Evolutionary conservation across 2,113 vertebrate genomes (phyloP), one percentile per base, ranked within the genome.

Genomic region (Cebus imitator): DNA sequence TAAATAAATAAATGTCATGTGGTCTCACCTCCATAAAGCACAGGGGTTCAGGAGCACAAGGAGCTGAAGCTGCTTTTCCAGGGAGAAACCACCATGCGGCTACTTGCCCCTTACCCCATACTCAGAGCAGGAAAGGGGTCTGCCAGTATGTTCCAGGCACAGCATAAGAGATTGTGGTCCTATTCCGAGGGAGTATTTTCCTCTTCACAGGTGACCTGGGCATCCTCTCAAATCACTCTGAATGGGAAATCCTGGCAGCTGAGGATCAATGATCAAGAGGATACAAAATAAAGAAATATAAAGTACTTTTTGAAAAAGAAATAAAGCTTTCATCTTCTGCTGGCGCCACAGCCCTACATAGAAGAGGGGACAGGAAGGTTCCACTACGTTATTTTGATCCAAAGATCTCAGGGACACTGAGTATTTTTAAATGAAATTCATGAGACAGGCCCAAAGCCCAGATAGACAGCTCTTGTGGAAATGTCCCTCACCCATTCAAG

Each of bases 381-480:
- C 21, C 32, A 45, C 27, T 21, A 20, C 3, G n/a, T 82, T 70
- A 40, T 87, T 95, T 85, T 78, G 58, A 89, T 85, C 50, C 72
- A 37, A 64, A 94, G 64, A 45, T 61, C 48, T 78, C 25, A 3
- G 52, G 4, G 7, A 82, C n/a, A 4, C 52, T n/a, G 57, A 86
- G 8, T 68, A 94, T 94, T 93, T 95, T 85, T n/a, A 79, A 96
- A 83, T 82, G 78, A 78, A 94, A 96, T 92, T 68, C 68, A 61
- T 3, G 7, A 72, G 72, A 72, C 23, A 68, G 72, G 17, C 43
- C 27, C 11, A 11, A 87, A 91, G 68, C 50, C 37, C 35, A 80
- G 35, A 57, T 37, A n/a, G 32, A 23, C 20, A 88, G 18, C 43
- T 87, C 37, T 23, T 91, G 14, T 2, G 55, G 66, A 84, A 78